These are phyloP conservation scores for Metellina segmentata DNA, from an alignment of 2,888 invertebrate genomes.

Conservation along the genomic window DNA sequence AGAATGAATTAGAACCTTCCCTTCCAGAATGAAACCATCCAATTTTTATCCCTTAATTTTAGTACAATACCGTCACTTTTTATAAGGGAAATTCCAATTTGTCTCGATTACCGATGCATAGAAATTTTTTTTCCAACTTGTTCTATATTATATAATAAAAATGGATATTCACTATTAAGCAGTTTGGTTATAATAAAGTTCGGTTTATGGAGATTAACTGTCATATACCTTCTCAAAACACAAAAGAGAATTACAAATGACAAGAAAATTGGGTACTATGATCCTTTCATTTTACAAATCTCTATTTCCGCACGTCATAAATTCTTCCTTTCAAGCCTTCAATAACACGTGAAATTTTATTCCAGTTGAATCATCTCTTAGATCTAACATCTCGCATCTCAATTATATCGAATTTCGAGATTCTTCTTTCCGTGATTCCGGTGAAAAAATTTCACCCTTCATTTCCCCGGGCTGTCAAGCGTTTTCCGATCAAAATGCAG, in stretches of 20 bases:
- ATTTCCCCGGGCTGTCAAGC: neutral
- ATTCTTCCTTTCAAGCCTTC: neutral
- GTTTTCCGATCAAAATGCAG: neutral
- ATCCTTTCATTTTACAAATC: neutral
- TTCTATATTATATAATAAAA: no score
- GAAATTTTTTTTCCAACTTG: no score
- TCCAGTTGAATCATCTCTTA: neutral
- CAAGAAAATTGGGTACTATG: neutral
- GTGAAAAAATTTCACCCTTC: neutral
- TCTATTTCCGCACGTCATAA: neutral
- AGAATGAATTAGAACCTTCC: no score
- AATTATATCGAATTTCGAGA: neutral
- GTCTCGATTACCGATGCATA: no score
- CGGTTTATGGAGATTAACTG: neutral
- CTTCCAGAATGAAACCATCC: no score
- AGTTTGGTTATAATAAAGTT: neutral
- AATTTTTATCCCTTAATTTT: no score
- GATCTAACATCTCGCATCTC: neutral
- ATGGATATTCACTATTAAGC: no score
- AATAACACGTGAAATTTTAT: neutral
- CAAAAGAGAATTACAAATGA: neutral
- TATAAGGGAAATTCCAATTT: no score
- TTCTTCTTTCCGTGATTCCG: neutral
- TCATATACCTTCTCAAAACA: neutral
- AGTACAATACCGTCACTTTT: no score